These are phyloP conservation scores for Babyrousa celebensis DNA, from an alignment of 2,797 vertebrate genomes.

Conservation along the genomic window DNA sequence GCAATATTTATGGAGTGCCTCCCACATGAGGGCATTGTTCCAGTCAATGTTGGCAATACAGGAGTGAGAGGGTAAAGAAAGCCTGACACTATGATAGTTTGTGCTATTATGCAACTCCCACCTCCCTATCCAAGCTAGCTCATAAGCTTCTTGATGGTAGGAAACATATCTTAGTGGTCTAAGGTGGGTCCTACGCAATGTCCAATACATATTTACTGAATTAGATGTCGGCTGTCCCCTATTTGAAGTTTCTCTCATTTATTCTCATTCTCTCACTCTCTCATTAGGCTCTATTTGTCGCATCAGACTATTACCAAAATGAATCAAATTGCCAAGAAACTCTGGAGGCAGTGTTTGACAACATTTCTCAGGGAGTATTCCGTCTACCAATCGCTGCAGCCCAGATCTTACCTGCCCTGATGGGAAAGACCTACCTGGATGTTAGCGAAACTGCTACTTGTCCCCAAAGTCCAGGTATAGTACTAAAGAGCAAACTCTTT, in stretches of 20 bases:
- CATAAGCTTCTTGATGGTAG: background rate
- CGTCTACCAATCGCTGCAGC: slow-evolving; percentile 56
- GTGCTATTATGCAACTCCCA: background rate
- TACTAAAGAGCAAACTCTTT: background rate
- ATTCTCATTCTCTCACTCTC: background rate
- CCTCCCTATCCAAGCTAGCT: background rate
- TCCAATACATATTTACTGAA: background rate
- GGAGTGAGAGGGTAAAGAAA: background rate
- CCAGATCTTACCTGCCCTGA: slow-evolving; percentile 82
- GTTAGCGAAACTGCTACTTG: slow-evolving; percentile 14
- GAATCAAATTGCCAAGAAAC: slow-evolving; percentile 70
- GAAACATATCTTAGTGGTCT: background rate
- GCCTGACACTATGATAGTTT: background rate
- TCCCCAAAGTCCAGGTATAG: slow-evolving; percentile 29
- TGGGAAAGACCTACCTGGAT: slow-evolving; percentile 80
- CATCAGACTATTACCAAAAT: background rate
- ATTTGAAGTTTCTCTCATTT: background rate
- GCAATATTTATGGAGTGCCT: background rate
- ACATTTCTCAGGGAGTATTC: slow-evolving; percentile 67
- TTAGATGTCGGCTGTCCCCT: background rate
- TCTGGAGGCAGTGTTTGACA: background rate
- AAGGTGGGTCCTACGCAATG: background rate
- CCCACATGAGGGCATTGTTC: background rate
- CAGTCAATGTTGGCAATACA: background rate
- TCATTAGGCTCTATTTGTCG: slow-evolving; percentile 81